A percentile compares a stretch with the other conserved stretches of the same genome.
These are phyloP conservation scores for Harpagoxenus sublaevis DNA, from an alignment of 2,888 invertebrate genomes.

Conservation along the genomic window DNA sequence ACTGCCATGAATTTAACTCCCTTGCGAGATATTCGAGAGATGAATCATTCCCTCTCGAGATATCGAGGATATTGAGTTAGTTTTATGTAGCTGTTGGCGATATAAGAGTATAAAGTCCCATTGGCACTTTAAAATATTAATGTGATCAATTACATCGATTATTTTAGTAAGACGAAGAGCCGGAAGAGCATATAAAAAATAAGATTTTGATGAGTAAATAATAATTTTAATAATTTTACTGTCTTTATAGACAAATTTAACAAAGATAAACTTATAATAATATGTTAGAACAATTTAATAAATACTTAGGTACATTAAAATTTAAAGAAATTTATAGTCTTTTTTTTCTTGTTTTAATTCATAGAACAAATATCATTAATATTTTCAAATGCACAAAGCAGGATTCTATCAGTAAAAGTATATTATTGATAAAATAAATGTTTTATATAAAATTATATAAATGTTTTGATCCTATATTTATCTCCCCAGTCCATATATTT, in stretches of 20 bases:
- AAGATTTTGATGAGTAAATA: background rate
- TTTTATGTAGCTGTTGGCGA: background rate
- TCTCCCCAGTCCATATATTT: background rate
- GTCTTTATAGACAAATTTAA: background rate
- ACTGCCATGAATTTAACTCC: constrained; percentile 10
- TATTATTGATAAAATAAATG: background rate
- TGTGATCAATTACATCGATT: background rate
- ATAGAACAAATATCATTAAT: background rate
- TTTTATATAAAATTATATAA: background rate
- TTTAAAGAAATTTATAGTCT: background rate
- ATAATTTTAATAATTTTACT: background rate
- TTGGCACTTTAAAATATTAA: background rate
- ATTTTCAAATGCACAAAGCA: background rate
- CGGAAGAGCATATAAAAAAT: background rate
- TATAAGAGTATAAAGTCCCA: background rate
- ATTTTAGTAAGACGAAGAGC: background rate
- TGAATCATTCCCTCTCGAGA: background rate
- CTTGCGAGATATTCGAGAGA: constrained; percentile 7
- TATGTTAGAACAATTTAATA: background rate
- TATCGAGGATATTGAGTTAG: background rate
- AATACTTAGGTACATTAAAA: background rate
- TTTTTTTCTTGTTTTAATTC: background rate
- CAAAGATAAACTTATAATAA: background rate
- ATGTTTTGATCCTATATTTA: background rate
- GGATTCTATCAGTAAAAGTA: background rate